Percentiles rank a stretch among this genome's conserved stretches.
Conservation (phyloP, 2,888 invertebrate species). For the Melipona bicolor region DNA sequence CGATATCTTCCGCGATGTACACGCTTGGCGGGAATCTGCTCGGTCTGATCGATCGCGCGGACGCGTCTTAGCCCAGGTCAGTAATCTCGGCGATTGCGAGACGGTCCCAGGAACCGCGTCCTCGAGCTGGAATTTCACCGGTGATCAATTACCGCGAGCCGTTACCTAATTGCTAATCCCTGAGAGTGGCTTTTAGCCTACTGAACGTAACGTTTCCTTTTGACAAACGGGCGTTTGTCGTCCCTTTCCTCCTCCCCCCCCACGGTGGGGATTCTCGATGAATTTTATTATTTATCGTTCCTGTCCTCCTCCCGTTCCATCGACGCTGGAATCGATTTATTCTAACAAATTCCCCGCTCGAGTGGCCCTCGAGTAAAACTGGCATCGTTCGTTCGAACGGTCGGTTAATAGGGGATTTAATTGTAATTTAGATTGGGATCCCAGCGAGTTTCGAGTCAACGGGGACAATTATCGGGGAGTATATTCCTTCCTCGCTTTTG, state of each 20-base stretch:
- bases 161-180: constrained; percentile 60
- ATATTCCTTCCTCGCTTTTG: background rate
- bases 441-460: too few species aligned
- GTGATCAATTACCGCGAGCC: constrained; percentile 54
- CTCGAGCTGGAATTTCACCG: constrained; percentile 57
- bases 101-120: constrained; percentile 26
- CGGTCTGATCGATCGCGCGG: constrained; percentile 43
- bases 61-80: constrained; percentile 8
- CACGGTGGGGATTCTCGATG: background rate
- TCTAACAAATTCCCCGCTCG: background rate
- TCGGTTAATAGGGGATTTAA: constrained; percentile 14
- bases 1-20: background rate
- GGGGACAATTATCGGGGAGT: background rate
- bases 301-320: background rate
- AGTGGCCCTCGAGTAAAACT: background rate
- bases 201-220: constrained; percentile 43
- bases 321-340: background rate
- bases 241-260: background rate
- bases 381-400: background rate
- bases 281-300: constrained; percentile 7
- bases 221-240: constrained; percentile 44
- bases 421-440: background rate
- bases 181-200: constrained; percentile 51
- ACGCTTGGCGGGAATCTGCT: constrained; percentile 15
- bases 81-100: constrained; percentile 31